phyloP scores from a whole-genome alignment of 2,113 vertebrate species.

The Orthonyx spaldingii region DNA sequence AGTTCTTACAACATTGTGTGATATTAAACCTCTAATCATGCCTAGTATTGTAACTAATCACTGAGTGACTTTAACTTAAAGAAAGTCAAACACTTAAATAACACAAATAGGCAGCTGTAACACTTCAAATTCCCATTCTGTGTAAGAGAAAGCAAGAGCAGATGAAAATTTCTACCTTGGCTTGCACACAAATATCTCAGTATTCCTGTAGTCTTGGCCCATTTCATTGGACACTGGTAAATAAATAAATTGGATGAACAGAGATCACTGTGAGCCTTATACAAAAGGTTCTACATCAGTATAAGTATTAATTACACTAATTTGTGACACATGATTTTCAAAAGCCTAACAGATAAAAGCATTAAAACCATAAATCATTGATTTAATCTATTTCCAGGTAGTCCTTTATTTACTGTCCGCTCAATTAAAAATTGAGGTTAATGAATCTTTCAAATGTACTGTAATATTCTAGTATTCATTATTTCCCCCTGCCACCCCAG shows the following conservation, averaged over 20 bases:
- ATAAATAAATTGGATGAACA: not conserved
- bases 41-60: not conserved
- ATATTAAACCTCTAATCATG: not conserved
- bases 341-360: not conserved
- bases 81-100: not conserved
- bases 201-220: not conserved
- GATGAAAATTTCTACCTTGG: not conserved
- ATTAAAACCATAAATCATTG: not conserved
- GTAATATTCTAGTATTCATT: not conserved
- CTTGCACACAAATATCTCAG: not conserved
- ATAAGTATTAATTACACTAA: not conserved
- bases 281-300: not conserved
- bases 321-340: not conserved
- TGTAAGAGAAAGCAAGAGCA: not conserved
- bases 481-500: not conserved
- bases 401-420: not conserved
- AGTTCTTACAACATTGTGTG: not conserved
- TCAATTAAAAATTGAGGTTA: constrained; percentile 29
- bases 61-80: not conserved
- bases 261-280: not conserved
- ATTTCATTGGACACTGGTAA: not conserved
- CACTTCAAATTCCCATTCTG: not conserved
- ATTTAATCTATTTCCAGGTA: not conserved
- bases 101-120: not conserved
- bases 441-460: not conserved